A percentile compares a stretch with the other conserved stretches of the same genome.
These are phyloP conservation scores for Laterallus jamaicensis DNA, from an alignment of 2,113 vertebrate genomes.

Conservation along the genomic window DNA sequence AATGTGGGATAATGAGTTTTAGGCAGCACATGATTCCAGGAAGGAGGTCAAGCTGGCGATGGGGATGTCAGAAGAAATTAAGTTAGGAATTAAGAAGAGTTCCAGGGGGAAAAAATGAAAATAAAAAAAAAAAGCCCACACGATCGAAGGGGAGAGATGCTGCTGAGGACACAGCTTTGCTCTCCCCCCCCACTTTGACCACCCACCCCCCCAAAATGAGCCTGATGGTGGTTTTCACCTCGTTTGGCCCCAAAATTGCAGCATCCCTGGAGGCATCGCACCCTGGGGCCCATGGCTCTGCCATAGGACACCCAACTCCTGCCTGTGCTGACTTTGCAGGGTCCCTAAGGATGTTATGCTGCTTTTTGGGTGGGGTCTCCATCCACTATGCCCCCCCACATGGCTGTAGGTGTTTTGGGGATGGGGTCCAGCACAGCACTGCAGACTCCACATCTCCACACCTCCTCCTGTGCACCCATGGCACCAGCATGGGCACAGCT, in stretches of 20 bases:
- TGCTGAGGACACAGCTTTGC: neutral
- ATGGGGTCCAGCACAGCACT: fast-evolving
- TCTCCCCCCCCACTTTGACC: neutral
- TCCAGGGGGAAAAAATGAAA: neutral
- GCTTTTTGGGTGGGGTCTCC: neutral
- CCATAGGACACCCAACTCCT: neutral
- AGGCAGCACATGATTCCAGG: constrained; percentile 64
- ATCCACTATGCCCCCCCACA: no score
- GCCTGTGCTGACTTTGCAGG: neutral
- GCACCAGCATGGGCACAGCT: fast-evolving
- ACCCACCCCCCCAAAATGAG: neutral
- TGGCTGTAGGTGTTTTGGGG: fast-evolving
- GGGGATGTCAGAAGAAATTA: constrained; percentile 74
- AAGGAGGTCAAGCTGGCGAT: constrained; percentile 70
- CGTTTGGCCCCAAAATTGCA: neutral
- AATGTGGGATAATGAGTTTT: constrained; percentile 74
- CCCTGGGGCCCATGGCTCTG: neutral
- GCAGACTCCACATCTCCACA: neutral
- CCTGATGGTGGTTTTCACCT: neutral
- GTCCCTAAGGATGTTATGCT: fast-evolving
- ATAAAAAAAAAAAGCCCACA: neutral
- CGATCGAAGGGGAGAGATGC: neutral
- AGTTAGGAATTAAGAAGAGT: constrained; percentile 60
- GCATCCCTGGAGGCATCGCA: neutral
- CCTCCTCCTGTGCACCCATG: fast-evolving